Percentiles rank a stretch among this genome's conserved stretches.
phyloP scores from a whole-genome alignment of 2,113 vertebrate species.

The Rhinoderma darwinii region DNA sequence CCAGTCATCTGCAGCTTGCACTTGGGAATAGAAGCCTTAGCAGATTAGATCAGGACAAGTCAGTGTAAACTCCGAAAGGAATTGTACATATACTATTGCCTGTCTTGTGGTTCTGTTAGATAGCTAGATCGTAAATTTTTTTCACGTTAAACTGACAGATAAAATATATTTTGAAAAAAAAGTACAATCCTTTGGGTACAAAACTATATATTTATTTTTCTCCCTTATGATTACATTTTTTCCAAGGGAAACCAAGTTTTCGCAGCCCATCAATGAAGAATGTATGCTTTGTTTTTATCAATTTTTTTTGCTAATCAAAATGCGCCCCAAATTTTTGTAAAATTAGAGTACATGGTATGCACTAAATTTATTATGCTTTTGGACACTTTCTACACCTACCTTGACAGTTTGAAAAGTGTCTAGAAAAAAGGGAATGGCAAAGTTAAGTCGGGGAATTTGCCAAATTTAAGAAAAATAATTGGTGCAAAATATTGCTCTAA shows the following conservation, averaged over 20 bases:
- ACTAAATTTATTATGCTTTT: no score
- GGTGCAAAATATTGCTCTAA: no score
- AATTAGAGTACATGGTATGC: no score
- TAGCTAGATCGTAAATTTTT: background rate
- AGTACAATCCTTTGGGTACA: background rate
- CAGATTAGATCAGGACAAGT: constrained; percentile 46
- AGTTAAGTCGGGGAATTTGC: background rate
- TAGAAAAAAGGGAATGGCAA: background rate
- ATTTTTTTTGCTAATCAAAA: no score
- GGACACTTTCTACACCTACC: no score
- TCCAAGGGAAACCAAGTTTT: no score
- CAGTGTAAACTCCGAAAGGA: constrained; percentile 36
- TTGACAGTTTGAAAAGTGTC: background rate
- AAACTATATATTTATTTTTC: no score
- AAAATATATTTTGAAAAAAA: background rate
- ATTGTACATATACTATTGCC: background rate
- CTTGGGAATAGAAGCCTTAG: constrained; percentile 44
- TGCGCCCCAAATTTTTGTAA: no score
- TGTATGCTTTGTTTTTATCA: no score
- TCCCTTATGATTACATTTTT: no score
- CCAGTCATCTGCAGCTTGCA: constrained; percentile 46
- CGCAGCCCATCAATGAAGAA: no score
- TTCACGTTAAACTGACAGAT: background rate
- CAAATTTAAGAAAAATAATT: background rate
- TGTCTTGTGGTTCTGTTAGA: background rate